These are phyloP conservation scores for Neosalanx taihuensis DNA, from an alignment of 2,797 vertebrate genomes.

Conservation along the genomic window DNA sequence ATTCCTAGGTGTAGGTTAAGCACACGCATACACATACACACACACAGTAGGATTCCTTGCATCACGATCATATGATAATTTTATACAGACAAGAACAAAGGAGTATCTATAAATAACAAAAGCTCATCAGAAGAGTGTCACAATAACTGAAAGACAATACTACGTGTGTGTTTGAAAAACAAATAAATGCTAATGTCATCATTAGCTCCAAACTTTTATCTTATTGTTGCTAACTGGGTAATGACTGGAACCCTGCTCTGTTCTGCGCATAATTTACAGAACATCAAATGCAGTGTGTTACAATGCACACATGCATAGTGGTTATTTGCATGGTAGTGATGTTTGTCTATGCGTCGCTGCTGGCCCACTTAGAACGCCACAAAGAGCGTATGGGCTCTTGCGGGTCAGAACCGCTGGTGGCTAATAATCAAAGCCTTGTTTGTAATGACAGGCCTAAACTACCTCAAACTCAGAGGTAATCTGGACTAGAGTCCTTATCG, in stretches of 20 bases:
- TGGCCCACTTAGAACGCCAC: too few relatives aligned
- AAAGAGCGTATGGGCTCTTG: too few relatives aligned
- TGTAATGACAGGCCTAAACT: too few relatives aligned
- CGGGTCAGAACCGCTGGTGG: too few relatives aligned
- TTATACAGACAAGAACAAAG: not conserved
- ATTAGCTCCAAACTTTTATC: not conserved
- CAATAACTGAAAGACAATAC: not conserved
- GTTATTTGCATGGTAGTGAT: not conserved
- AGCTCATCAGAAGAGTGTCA: not conserved
- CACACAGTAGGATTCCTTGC: not conserved
- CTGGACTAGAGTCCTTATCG: too few relatives aligned
- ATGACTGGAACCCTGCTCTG: not conserved
- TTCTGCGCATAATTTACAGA: not conserved
- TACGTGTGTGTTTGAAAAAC: too few relatives aligned
- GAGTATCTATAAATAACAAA: not conserved
- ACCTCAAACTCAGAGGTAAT: too few relatives aligned
- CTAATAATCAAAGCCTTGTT: too few relatives aligned
- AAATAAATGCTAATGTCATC: not conserved
- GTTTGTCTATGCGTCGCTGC: not conserved
- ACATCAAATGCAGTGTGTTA: not conserved
- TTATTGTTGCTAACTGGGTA: not conserved
- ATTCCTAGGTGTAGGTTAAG: not conserved
- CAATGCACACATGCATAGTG: too few relatives aligned
- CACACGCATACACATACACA: not conserved
- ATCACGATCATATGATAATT: too few relatives aligned